A percentile compares a stretch with the other conserved stretches of the same genome.
phyloP scores from a whole-genome alignment of 2,797 vertebrate genomes.

The Serranus cabrilla region DNA sequence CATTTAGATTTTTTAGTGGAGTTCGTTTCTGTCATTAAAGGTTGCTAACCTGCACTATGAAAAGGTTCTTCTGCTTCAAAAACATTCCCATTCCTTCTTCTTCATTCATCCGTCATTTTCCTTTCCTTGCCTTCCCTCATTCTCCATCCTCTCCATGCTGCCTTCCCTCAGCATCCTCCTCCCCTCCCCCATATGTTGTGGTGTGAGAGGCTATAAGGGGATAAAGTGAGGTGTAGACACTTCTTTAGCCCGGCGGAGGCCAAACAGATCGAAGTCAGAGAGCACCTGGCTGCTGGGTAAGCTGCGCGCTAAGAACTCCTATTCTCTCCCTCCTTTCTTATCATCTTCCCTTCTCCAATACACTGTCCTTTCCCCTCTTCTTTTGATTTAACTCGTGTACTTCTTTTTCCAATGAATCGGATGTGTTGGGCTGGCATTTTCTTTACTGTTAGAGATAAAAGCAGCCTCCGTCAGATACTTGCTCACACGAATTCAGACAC shows the following conservation, averaged over 20 bases:
- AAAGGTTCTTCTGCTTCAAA: neutral
- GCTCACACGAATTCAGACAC: neutral
- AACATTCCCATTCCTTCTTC: neutral
- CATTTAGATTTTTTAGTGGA: neutral
- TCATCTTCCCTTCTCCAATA: slow-evolving; percentile 7
- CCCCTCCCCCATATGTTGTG: slow-evolving; percentile 49
- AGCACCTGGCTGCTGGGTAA: slow-evolving; percentile 63
- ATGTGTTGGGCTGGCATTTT: neutral
- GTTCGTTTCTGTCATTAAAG: neutral
- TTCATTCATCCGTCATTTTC: neutral
- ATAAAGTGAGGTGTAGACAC: slow-evolving; percentile 89
- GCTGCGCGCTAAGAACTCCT: slow-evolving; percentile 60
- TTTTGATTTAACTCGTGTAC: slow-evolving; percentile 13
- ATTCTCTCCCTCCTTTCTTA: slow-evolving; percentile 39
- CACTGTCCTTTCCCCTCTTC: neutral
- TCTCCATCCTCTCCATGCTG: slow-evolving; percentile 36
- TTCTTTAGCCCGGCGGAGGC: slow-evolving; percentile 86
- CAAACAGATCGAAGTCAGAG: slow-evolving; percentile 76
- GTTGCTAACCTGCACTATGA: neutral
- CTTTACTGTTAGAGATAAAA: neutral
- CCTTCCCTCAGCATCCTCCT: slow-evolving; percentile 20
- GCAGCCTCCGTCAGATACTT: neutral
- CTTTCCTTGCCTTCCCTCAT: slow-evolving; percentile 11
- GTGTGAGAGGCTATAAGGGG: slow-evolving; percentile 69
- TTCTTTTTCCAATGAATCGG: neutral